Evolutionary conservation across 30 jellyfish, hydroid and myxozoan genomes (phyloP).

Genomic region (Hydractinia echinata): DNA sequence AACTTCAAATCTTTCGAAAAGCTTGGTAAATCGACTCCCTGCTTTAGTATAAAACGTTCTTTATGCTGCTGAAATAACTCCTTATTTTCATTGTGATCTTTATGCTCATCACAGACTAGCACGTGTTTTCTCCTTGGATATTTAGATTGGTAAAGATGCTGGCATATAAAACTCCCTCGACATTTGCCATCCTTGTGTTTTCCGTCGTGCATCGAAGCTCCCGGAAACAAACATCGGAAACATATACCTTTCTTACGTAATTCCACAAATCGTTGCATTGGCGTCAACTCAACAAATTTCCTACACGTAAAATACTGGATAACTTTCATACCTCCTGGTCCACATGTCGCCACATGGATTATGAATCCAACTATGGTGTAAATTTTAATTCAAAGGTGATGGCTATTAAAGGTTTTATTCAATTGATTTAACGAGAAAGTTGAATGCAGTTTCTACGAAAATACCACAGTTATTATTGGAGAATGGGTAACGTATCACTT

Average conservation of each 20-base stretch:
- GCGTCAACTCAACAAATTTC: conserved; percentile 19
- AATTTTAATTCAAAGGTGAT: no score
- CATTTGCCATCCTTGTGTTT: conserved; percentile 29
- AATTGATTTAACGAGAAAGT: no score
- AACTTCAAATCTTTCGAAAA: not conserved
- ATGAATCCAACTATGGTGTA: no score
- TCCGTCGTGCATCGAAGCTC: conserved; percentile 2
- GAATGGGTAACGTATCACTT: no score
- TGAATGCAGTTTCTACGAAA: no score
- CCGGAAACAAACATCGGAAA: conserved; percentile 25
- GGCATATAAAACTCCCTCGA: conserved; percentile 11
- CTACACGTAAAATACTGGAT: conserved; percentile 23
- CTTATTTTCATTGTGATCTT: not conserved
- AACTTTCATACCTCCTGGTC: conserved; percentile 9
- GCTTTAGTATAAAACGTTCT: conserved; percentile 10
- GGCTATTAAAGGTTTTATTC: no score
- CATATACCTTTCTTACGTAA: conserved; percentile 21
- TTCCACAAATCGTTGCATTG: conserved; percentile 6
- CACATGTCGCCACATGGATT: conserved; percentile 11
- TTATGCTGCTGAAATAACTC: conserved; percentile 19
- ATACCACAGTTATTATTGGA: no score
- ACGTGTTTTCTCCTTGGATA: conserved; percentile 15
- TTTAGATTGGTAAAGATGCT: conserved; percentile 5
- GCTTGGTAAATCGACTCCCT: not conserved
- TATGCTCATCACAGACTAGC: conserved; percentile 36